phyloP scores from a whole-genome alignment of 2,113 vertebrate species.

The Laticauda laticaudata region DNA sequence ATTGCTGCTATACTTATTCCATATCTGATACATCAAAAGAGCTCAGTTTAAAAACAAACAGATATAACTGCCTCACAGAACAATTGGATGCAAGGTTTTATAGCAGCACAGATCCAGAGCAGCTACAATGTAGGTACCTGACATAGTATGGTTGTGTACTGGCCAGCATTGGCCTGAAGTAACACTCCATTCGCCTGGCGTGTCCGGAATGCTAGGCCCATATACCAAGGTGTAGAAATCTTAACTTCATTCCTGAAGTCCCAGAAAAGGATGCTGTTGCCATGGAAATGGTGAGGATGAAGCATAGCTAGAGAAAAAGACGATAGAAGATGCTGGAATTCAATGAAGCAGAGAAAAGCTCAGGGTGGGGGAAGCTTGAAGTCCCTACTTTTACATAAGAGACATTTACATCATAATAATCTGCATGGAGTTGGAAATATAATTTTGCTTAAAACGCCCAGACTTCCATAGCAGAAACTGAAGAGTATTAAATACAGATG shows the following conservation, averaged over 20 bases:
- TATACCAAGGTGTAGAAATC: constrained; percentile 91
- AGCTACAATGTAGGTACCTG: constrained; percentile 72
- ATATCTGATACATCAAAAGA: neutral
- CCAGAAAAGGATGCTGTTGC: constrained; percentile 90
- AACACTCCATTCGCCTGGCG: constrained; percentile 82
- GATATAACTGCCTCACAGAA: neutral
- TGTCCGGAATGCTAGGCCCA: constrained; percentile 92
- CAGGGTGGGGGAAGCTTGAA: neutral
- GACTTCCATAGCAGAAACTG: neutral
- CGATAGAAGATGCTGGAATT: constrained; percentile 36
- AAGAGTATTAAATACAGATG: neutral
- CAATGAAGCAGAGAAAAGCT: neutral
- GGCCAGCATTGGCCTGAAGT: constrained; percentile 89
- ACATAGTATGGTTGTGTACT: constrained; percentile 88
- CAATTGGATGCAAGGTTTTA: neutral
- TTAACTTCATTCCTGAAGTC: constrained; percentile 90
- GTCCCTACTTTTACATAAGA: neutral
- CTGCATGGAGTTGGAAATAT: neutral
- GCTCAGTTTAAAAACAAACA: neutral
- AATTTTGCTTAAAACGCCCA: neutral
- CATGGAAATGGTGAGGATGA: constrained; percentile 89
- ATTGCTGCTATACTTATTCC: neutral
- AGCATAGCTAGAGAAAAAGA: constrained; percentile 80
- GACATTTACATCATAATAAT: neutral
- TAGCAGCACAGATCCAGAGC: neutral